A percentile compares a stretch with the other conserved stretches of the same genome.
These are phyloP conservation scores for Hesperia comma DNA, from an alignment of 2,888 invertebrate species.

Conservation along the genomic window DNA sequence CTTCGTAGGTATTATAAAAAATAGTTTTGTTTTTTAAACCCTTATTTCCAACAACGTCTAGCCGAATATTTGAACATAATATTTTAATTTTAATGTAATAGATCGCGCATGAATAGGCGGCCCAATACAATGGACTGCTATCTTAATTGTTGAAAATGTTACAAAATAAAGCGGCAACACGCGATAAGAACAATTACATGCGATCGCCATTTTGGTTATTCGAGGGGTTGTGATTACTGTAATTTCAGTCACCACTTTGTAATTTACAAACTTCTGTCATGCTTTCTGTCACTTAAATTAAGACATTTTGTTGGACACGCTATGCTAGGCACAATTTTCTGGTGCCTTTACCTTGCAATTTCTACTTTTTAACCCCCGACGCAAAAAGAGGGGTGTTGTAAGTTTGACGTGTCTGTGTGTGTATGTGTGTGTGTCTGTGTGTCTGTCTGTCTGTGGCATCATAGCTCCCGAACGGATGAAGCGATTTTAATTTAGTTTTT, in stretches of 20 bases:
- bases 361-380: neutral
- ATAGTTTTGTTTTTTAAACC: no score
- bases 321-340: neutral
- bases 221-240: slow-evolving; percentile 63
- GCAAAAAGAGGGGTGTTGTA: no score
- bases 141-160: slow-evolving; percentile 23
- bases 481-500: no score
- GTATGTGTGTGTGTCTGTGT: no score
- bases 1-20: no score
- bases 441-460: no score
- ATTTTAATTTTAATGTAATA: neutral
- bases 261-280: slow-evolving; percentile 71
- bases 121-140: slow-evolving; percentile 16
- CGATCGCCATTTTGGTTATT: slow-evolving; percentile 62
- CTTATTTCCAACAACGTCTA: no score
- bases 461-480: no score
- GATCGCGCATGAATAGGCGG: neutral
- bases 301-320: slow-evolving; percentile 56
- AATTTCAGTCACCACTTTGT: slow-evolving; percentile 68
- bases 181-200: slow-evolving; percentile 53
- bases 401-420: no score
- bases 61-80: no score
- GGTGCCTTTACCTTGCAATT: neutral
- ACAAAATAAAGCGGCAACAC: slow-evolving; percentile 17
- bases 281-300: slow-evolving; percentile 68